Conservation (phyloP, 2,797 vertebrate species). For the Coregonus ussuriensis region DNA sequence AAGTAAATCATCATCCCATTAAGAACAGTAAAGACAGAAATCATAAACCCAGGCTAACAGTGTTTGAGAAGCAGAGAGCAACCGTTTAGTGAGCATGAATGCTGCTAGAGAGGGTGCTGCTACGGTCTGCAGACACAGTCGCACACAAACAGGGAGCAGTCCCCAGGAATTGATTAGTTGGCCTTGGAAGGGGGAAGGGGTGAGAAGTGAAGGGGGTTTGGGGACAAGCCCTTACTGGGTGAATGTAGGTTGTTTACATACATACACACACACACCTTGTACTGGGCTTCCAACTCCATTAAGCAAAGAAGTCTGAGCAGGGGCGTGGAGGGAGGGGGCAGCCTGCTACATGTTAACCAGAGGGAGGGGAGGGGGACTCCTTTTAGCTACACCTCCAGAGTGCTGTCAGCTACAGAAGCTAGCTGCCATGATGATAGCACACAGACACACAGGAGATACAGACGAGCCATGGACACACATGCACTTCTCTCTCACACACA, state of each 20-base stretch:
- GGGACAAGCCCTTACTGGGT: conserved; percentile 40
- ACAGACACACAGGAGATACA: conserved; percentile 21
- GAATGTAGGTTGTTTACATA: conserved; percentile 34
- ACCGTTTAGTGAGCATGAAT: conserved; percentile 64
- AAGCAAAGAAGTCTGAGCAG: background rate
- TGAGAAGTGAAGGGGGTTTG: conserved; percentile 54
- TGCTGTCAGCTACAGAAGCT: conserved; percentile 38
- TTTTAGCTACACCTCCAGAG: conserved; percentile 35
- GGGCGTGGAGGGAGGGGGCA: background rate
- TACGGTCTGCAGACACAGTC: no score
- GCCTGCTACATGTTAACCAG: background rate
- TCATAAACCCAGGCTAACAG: conserved; percentile 29
- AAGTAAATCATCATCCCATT: conserved; percentile 20
- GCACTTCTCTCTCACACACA: background rate
- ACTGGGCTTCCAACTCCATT: conserved; percentile 1
- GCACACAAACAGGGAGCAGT: conserved; percentile 34
- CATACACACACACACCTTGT: no score
- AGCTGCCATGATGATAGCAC: conserved; percentile 60
- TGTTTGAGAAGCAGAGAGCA: conserved; percentile 57
- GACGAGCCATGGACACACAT: conserved; percentile 14
- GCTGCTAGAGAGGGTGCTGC: conserved; percentile 19
- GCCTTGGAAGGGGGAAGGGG: conserved; percentile 39
- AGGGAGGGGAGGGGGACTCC: conserved; percentile 16
- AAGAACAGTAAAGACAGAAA: conserved; percentile 21
- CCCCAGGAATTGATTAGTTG: conserved; percentile 66